Conservation (phyloP, 2,113 vertebrate genomes). For the Corythornis vintsioides region DNA sequence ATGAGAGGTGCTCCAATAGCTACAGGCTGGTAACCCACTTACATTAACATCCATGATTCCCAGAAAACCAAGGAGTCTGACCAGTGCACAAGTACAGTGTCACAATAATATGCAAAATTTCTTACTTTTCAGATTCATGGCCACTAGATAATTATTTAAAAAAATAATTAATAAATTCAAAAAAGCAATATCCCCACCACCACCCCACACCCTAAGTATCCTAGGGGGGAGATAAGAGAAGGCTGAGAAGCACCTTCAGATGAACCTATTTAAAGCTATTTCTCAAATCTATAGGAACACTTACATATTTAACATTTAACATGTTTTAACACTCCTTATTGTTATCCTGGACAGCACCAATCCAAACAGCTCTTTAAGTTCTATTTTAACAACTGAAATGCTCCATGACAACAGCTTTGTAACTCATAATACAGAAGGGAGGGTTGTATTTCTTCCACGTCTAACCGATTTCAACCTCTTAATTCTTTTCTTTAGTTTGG, state of each 20-base stretch:
- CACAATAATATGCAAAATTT: not conserved
- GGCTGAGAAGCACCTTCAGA: not conserved
- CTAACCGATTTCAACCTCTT: not conserved
- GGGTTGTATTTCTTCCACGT: not conserved
- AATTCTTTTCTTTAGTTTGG: not conserved
- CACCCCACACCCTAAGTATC: too few relatives aligned
- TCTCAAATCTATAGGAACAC: not conserved
- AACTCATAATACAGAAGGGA: not conserved
- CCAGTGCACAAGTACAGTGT: not conserved
- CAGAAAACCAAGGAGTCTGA: not conserved
- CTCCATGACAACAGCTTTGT: not conserved
- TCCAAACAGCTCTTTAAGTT: not conserved
- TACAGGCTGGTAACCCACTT: not conserved
- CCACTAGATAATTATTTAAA: not conserved
- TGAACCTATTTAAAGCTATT: not conserved
- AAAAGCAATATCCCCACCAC: too few relatives aligned
- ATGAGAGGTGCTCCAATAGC: not conserved
- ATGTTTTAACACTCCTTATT: not conserved
- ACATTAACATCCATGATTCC: not conserved
- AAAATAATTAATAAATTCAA: too few relatives aligned
- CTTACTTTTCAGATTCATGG: not conserved
- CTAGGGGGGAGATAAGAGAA: not conserved
- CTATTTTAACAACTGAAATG: not conserved
- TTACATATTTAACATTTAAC: too few relatives aligned
- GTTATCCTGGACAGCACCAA: not conserved